These are phyloP conservation scores for roundworm (Caenorhabditis elegans) DNA, from an alignment of 1,140 invertebrate genomes.

Conservation along the genomic window WBcel235 BX284603.4:756501-757000, in stretches of 20 bases:
- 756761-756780: background rate
- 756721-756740: background rate
- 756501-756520: background rate
- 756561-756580: conserved; percentile 13
- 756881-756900: too few relatives aligned
- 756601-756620: background rate
- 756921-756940: too few relatives aligned
- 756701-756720: conserved; percentile 12
- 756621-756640: background rate
- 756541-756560: conserved; percentile 6
- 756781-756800: background rate
- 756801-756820: background rate
- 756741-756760: background rate
- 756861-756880: too few relatives aligned
- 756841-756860: background rate
- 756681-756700: background rate
- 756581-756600: conserved; percentile 3
- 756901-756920: too few relatives aligned
- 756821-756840: conserved; percentile 7
- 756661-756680: background rate
- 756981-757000: too few relatives aligned
- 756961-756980: too few relatives aligned
- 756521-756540: background rate
- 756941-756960: too few relatives aligned
- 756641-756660: background rate